Base-by-base conservation (phyloP, 2,888 invertebrate species). In the Phortica okadai region DNA sequence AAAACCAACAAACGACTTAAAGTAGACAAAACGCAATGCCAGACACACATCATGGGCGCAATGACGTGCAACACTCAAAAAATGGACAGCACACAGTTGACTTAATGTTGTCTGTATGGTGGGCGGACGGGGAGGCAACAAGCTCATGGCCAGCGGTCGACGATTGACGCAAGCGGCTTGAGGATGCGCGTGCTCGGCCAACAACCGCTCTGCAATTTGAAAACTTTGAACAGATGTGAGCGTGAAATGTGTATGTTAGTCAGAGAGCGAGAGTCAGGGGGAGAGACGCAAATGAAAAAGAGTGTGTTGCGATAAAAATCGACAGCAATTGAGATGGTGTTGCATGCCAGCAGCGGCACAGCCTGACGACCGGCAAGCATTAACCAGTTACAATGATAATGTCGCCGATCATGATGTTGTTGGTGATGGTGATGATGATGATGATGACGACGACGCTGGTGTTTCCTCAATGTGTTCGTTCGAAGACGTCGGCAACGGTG, bases 181-280 rank as follows among this genome's bases (percentile, higher is more conserved):
- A 50, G 50, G 21, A 50, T 75, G 82, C 75, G 82, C 50, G 10
- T 14, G 50, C 50, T 50, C 81, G 87, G 85, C 83, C 85, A 85
- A 85, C 82, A 88, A 85, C 86, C 85, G 85, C 88, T 79, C 82
- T 81, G 88, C 84, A 86, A 85, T 85, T 84, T 73, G 41, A 59
- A 58, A 73, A 50, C 50, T 50, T 50, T 50, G 50, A 14, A 50
- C 45, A 6, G 45, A 50, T 50, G 50, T 50, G 21, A 21, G 21
- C 21, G 21, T 21, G 21, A 21, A 21, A 21, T 21, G 21, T 21
- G 21, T 21, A 21, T 21, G 21, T 21, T 21, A 21, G 21, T 21
- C 21, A 21, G 21, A 21, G 21, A 21, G 21, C 0, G 21, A 21
- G 21, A 21, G 21, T 0, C 21, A 50, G 8, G 59, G n/a, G 42